Conservation (phyloP, 2,888 invertebrate genomes). For the Bellardia pandia region DNA sequence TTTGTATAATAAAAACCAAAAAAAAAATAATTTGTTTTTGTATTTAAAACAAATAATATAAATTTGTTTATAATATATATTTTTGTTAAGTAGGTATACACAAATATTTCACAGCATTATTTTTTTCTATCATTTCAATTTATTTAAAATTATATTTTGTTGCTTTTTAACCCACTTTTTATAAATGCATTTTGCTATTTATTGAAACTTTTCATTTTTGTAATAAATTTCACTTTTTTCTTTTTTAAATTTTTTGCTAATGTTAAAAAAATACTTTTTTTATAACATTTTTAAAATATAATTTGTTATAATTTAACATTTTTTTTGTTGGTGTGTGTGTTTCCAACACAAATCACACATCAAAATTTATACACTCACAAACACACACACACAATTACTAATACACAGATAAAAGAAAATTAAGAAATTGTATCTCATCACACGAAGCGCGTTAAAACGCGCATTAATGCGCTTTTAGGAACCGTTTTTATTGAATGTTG, state of each 20-base stretch:
- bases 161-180: conserved; percentile 48
- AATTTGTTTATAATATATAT: neutral
- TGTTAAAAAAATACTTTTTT: conserved; percentile 1
- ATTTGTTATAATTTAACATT: conserved; percentile 20
- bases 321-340: neutral
- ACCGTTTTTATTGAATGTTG: conserved; percentile 73
- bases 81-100: conserved; percentile 18
- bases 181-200: conserved; percentile 31
- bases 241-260: neutral
- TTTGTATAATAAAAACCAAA: neutral
- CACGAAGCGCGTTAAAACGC: conserved; percentile 71
- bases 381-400: neutral
- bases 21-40: neutral
- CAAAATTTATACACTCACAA: conserved; percentile 21
- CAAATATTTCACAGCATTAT: conserved; percentile 29
- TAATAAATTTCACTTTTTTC: conserved; percentile 19
- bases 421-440: conserved; percentile 62
- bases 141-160: conserved; percentile 19
- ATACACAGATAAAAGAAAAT: conserved; percentile 46
- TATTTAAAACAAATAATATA: conserved; percentile 9
- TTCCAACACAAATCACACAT: conserved; percentile 25
- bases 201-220: neutral
- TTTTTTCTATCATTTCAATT: neutral
- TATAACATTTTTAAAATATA: neutral
- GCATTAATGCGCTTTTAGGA: conserved; percentile 73